Percentiles rank a stretch among this genome's conserved stretches.
Conservation (phyloP, 2,888 invertebrate species). For the Acanthococcus lagerstroemiae region DNA sequence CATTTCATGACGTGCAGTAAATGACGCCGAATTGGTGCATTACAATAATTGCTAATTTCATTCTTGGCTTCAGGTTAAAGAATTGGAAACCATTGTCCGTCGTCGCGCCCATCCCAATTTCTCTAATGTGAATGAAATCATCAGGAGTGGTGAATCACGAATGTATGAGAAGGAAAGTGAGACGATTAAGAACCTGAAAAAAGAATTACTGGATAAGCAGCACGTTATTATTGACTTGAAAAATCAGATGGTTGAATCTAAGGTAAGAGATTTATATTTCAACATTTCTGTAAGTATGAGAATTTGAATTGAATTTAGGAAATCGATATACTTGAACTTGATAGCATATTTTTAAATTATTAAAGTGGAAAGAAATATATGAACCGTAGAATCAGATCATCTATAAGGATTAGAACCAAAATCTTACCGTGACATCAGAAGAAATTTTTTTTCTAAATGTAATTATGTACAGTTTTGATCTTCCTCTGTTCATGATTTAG, state of each 20-base stretch:
- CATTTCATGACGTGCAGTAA: background rate
- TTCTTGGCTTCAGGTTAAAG: constrained; percentile 14
- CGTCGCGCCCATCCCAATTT: constrained; percentile 23
- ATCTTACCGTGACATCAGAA: too few relatives aligned
- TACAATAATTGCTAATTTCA: background rate
- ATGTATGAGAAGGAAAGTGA: constrained; percentile 12
- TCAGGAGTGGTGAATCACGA: constrained; percentile 9
- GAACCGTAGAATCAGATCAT: too few relatives aligned
- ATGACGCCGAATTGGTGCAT: background rate
- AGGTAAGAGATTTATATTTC: too few relatives aligned
- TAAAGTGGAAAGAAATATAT: too few relatives aligned
- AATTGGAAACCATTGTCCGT: constrained; percentile 26
- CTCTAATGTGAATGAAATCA: constrained; percentile 17
- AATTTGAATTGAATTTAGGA: too few relatives aligned
- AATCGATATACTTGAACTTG: too few relatives aligned
- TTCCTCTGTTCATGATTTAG: too few relatives aligned
- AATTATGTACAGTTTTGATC: too few relatives aligned
- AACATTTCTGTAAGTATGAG: too few relatives aligned
- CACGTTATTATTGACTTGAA: constrained; percentile 20
- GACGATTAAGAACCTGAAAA: constrained; percentile 17
- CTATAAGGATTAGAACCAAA: too few relatives aligned
- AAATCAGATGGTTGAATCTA: constrained; percentile 17
- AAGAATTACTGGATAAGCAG: constrained; percentile 23
- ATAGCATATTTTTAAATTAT: too few relatives aligned
- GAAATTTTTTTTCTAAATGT: too few relatives aligned